Percentiles rank a stretch among this genome's conserved stretches.
Conservation (phyloP, 1,140 invertebrate species). For the Harpegnathos saltator region DNA sequence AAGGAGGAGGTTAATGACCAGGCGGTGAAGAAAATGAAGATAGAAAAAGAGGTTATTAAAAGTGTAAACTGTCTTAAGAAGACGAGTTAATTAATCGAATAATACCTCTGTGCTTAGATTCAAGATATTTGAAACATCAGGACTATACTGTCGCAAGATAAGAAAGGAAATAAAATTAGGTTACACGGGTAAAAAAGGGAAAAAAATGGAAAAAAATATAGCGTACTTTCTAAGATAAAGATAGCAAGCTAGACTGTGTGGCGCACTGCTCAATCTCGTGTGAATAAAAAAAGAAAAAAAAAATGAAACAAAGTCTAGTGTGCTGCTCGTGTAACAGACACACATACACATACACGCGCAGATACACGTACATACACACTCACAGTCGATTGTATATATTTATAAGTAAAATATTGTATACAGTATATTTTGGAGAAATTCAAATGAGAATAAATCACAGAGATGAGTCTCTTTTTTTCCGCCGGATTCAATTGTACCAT, state of each 20-base stretch:
- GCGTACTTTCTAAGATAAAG: slow-evolving; percentile 72
- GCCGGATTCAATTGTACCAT: slow-evolving; percentile 74
- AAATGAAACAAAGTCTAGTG: slow-evolving; percentile 78
- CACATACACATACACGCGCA: neutral
- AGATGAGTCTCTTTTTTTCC: slow-evolving; percentile 75
- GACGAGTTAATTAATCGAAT: slow-evolving; percentile 71
- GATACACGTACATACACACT: slow-evolving; percentile 18
- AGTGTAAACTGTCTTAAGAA: slow-evolving; percentile 74
- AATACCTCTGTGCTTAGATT: slow-evolving; percentile 79
- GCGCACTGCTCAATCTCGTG: slow-evolving; percentile 83
- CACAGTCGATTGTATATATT: slow-evolving; percentile 83
- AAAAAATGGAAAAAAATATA: slow-evolving; percentile 64
- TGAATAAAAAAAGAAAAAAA: slow-evolving; percentile 34
- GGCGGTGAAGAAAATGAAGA: too few relatives aligned
- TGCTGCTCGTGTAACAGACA: slow-evolving; percentile 80
- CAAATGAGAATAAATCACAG: slow-evolving; percentile 81
- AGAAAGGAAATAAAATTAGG: slow-evolving; percentile 63
- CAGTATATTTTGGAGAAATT: slow-evolving; percentile 85
- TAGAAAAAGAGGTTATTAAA: slow-evolving; percentile 73
- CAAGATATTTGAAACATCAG: slow-evolving; percentile 70
- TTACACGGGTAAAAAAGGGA: slow-evolving; percentile 61
- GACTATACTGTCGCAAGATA: slow-evolving; percentile 72
- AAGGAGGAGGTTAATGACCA: too few relatives aligned
- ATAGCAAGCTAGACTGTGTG: slow-evolving; percentile 76
- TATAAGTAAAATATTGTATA: slow-evolving; percentile 86